Percentiles rank a stretch among this genome's conserved stretches.
phyloP scores from a whole-genome alignment of 1,140 invertebrate species.

The Hyles vespertilio region DNA sequence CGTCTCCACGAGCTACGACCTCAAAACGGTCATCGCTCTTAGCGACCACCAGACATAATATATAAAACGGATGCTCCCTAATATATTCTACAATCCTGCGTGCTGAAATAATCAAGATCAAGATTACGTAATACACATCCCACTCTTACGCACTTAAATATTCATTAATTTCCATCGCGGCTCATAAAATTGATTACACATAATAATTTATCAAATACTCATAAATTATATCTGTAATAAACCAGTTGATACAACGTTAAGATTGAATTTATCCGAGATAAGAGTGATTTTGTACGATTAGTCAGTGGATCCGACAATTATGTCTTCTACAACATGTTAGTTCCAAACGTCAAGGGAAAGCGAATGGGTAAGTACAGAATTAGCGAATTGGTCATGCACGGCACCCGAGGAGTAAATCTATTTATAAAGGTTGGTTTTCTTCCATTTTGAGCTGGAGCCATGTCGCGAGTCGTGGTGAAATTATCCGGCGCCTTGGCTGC shows the following conservation, averaged over 20 bases:
- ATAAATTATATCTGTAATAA: background rate
- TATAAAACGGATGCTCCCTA: background rate
- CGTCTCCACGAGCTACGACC: background rate
- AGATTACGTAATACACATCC: background rate
- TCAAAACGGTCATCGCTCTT: constrained; percentile 20
- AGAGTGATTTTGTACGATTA: too few species aligned
- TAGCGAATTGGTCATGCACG: constrained; percentile 63
- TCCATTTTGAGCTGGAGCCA: constrained; percentile 52
- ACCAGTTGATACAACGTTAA: too few species aligned
- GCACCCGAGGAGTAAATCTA: constrained; percentile 35
- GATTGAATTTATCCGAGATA: background rate
- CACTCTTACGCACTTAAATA: constrained; percentile 12
- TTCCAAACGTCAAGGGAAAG: constrained; percentile 20
- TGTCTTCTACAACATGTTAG: background rate
- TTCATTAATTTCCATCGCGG: constrained; percentile 8
- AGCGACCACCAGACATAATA: background rate
- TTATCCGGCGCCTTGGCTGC: constrained; percentile 56
- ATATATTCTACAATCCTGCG: constrained; percentile 1
- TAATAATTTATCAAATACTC: constrained; percentile 11
- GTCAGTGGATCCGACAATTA: too few species aligned
- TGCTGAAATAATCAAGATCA: constrained; percentile 12
- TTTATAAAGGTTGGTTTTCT: constrained; percentile 55
- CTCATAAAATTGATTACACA: constrained; percentile 9
- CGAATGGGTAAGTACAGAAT: constrained; percentile 44
- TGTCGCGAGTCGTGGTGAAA: constrained; percentile 49